Percentiles rank a stretch among this genome's conserved stretches.
Evolutionary conservation across 2,797 vertebrate genomes (phyloP).

Genomic region (Lagorchestes hirsutus): DNA sequence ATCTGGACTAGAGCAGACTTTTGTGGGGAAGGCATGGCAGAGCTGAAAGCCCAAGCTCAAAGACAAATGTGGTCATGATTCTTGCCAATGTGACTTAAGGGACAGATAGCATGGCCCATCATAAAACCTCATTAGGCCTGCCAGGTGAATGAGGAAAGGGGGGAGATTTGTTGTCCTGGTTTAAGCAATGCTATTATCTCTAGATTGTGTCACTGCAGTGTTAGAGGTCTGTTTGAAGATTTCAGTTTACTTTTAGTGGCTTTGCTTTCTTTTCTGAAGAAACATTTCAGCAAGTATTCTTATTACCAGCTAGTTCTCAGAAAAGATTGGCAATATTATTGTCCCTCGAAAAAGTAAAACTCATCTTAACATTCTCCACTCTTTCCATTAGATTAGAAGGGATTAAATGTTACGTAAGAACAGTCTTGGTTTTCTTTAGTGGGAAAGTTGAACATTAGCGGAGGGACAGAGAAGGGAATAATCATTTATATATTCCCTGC

Average conservation of each 20-base stretch:
- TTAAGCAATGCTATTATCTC: constrained; percentile 56
- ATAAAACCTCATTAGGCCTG: constrained; percentile 62
- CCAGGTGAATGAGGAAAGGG: constrained; percentile 51
- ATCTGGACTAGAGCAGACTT: neutral
- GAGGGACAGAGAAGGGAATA: neutral
- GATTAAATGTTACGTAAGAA: neutral
- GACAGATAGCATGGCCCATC: constrained; percentile 40
- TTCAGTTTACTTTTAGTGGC: constrained; percentile 66
- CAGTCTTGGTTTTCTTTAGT: neutral
- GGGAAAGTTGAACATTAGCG: no score
- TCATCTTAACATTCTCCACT: neutral
- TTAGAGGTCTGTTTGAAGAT: constrained; percentile 54
- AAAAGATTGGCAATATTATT: constrained; percentile 2
- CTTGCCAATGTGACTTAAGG: constrained; percentile 52
- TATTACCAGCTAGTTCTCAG: constrained; percentile 60
- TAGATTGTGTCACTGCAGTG: neutral
- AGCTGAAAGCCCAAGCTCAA: constrained; percentile 44
- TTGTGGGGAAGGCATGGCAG: neutral
- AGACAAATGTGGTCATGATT: constrained; percentile 19
- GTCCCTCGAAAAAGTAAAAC: neutral
- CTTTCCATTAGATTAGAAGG: neutral
- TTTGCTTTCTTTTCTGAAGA: constrained; percentile 48
- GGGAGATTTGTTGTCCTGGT: constrained; percentile 53
- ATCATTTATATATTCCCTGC: neutral
- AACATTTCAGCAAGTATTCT: constrained; percentile 39